Base-by-base conservation (phyloP, 2,888 invertebrate genomes). In the Allygus modestus region DNA sequence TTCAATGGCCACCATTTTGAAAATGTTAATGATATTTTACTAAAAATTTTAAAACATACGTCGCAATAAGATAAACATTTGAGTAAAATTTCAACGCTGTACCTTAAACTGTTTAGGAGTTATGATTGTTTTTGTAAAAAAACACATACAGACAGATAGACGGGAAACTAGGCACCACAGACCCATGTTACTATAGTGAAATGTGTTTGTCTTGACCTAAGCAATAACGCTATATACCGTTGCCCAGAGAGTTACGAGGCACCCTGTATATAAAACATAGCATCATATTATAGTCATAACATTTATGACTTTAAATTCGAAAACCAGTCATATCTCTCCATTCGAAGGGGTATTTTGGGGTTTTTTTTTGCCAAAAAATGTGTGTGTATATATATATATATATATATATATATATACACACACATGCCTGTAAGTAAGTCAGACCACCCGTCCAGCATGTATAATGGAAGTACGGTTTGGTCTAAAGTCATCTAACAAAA, bases 181-280 rank as follows among this genome's bases (percentile, higher is more conserved):
- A 46, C 9, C 12, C 46, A 46, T 46, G 9, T 15, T 15, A 7
- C 46, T 46, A 15, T 15, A 46, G 46, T 46, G 46, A 46, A 46
- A 17, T 46, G 46, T 46, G 46, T 46, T 46, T 46, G 46, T 46
- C 46, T 46, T 15, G 17, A 54, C 54, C 54, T 54, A 54, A 20
- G 54, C 54, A 54, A 20, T 5, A 54, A 54, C 54, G 54, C 54
- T 15, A 54, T 54, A 15, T 46, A 46, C 46, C 4, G 4, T 23
- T 23, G 54, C 20, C 23, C 20, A 54, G 54, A 54, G 20, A 54
- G 54, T 54, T 54, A 54, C 23, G 54, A 23, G 54, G 11, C 20
- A 54, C 54, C 20, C 54, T 23, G 20, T 54, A 54, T 54, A 54
- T n/a, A n/a, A n/a, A n/a, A n/a, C n/a, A n/a, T n/a, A n/a, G n/a